Conservation (phyloP, 2,797 vertebrate species). For the Bovichtus diacanthus region DNA sequence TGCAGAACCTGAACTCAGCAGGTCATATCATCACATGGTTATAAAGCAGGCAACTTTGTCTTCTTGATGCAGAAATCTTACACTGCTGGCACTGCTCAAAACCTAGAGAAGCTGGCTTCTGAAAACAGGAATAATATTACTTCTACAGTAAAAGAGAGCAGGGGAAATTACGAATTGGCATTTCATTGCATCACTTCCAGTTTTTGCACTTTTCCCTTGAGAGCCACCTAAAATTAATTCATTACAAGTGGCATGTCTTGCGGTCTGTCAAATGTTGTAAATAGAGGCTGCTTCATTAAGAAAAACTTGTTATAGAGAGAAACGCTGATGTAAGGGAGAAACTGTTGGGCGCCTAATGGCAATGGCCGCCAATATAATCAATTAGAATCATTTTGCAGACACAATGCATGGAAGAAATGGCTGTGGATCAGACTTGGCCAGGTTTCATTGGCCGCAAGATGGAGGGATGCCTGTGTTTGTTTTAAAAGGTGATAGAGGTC, state of each 20-base stretch:
- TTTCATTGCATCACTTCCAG: background rate
- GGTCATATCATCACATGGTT: slow-evolving; percentile 4
- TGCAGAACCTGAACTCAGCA: slow-evolving; percentile 34
- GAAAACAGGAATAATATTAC: slow-evolving; percentile 27
- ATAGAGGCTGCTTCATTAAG: background rate
- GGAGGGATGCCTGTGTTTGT: slow-evolving; percentile 23
- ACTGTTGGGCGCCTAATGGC: background rate
- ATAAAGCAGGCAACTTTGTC: slow-evolving; percentile 15
- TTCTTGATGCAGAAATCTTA: slow-evolving; percentile 16
- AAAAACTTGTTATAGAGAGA: background rate
- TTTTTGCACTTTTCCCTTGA: background rate
- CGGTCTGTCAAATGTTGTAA: background rate
- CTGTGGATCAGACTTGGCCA: background rate
- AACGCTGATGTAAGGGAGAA: slow-evolving; percentile 4
- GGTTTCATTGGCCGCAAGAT: background rate
- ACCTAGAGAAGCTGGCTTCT: slow-evolving; percentile 3
- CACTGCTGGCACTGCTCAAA: slow-evolving; percentile 17
- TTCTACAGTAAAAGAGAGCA: slow-evolving; percentile 3
- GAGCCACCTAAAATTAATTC: slow-evolving; percentile 4
- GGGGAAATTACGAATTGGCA: slow-evolving; percentile 12
- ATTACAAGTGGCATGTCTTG: background rate
- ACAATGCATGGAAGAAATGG: background rate
- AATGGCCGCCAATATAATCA: background rate
- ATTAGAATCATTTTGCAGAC: slow-evolving; percentile 9
- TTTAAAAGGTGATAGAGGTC: slow-evolving; percentile 28